Percentiles rank a stretch among this genome's conserved stretches.
These are phyloP conservation scores for Parascotia fuliginaria DNA, from an alignment of 2,888 invertebrate genomes.

Conservation along the genomic window DNA sequence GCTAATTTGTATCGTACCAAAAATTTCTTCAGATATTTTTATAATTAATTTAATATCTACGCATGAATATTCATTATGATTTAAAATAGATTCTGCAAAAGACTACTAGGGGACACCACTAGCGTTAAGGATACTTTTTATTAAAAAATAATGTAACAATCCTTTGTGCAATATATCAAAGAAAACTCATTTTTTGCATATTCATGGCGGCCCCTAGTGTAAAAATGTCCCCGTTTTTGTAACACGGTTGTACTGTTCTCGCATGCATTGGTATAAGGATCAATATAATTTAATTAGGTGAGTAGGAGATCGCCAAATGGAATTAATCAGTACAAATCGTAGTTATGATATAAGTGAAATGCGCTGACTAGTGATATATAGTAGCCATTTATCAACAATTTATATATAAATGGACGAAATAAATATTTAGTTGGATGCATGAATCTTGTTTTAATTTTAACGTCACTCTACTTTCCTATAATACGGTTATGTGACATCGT, in stretches of 20 bases:
- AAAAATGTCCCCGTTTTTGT: constrained; percentile 8
- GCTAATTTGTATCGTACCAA: constrained; percentile 67
- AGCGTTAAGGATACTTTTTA: background rate
- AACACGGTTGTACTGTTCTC: constrained; percentile 38
- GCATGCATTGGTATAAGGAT: constrained; percentile 37
- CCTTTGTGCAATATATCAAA: background rate
- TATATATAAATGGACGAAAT: constrained; percentile 71
- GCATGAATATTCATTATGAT: constrained; percentile 51
- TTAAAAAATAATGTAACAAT: background rate
- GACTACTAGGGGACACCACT: background rate
- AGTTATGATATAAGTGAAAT: constrained; percentile 53
- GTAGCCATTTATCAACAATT: constrained; percentile 69
- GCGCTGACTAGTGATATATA: constrained; percentile 52
- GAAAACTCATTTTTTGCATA: background rate
- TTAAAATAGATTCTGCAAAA: constrained; percentile 20
- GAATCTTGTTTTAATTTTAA: constrained; percentile 46
- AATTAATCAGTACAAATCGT: constrained; percentile 79
- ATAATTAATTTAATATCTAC: constrained; percentile 56
- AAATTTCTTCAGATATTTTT: constrained; percentile 73
- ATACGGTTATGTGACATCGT: too few relatives aligned
- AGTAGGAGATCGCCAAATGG: constrained; percentile 63
- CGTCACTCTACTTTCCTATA: too few relatives aligned
- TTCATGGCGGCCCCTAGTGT: background rate
- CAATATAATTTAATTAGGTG: constrained; percentile 32
- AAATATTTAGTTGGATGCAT: constrained; percentile 75